Base-by-base conservation (phyloP, 2,113 vertebrate genomes). In the Strix aluco region DNA sequence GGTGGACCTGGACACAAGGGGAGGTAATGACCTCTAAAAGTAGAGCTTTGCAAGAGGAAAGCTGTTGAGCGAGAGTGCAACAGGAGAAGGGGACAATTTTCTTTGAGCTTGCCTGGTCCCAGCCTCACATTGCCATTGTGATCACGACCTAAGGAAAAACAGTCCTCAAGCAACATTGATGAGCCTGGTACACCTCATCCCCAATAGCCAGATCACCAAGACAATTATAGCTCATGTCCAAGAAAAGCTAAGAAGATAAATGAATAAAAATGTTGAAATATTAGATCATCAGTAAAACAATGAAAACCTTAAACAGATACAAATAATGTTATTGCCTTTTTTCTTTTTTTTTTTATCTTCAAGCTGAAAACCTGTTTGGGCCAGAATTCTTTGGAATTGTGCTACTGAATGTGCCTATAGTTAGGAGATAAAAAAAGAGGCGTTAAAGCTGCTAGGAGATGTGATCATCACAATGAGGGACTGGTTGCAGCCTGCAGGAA, bases 401-500 rank as follows among this genome's bases (percentile, higher is more conserved):
- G 91, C 86, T 94, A 86, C 83, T 93, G 94, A 94, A 74, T 55
- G 47, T 88, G 93, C 90, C 93, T 96, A 88, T 85, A 84, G 78
- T 87, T 90, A 81, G n/a, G 74, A 97, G 80, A 79, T 49, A 36
- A 94, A 94, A 96, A 85, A 91, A 85, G 17, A 88, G 44, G 74
- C 1, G 2, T 89, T 87, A 88, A 92, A 88, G 70, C 91, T 73
- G 73, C 91, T 96, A 75, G 83, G 65, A 66, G 66, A 94, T 90
- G 96, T 88, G 85, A 97, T 95, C 93, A 96, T 84, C 91, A 94
- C 92, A 96, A 92, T 83, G 78, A 96, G 86, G 81, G 95, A 95
- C 66, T 92, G 85, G 94, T 97, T 95, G 84, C 72, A 96, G 85
- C 81, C 94, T 96, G 95, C 91, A 97, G 93, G 94, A 97, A 95